Evolutionary conservation across 2,888 invertebrate genomes (phyloP), one percentile per base, ranked within the genome.

Genomic region (Schrankia costaestrigalis): DNA sequence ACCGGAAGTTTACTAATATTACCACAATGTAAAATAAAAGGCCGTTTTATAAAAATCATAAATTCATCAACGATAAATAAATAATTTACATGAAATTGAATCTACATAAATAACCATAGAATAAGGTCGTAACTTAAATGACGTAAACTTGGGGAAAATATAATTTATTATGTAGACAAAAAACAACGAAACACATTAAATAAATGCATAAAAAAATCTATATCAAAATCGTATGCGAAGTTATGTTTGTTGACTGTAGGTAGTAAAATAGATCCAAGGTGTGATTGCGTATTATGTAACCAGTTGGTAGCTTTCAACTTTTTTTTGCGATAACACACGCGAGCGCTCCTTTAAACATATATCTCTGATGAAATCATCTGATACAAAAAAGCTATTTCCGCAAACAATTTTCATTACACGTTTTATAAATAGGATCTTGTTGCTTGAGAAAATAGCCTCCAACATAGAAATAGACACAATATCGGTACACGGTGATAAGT

Each of bases 21-120:
- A 36, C 35, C 26, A 35, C 34, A 46, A 38, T 54, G 45, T 33
- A 32, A 40, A 18, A 29, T 31, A 22, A 54, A 57, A 57, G 56
- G 56, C 33, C 48, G 35, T 35, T 24, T 35, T 37, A 18, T 30
- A 31, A 29, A 26, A 45, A 43, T 50, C 27, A 43, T 44, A 38
- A 38, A 46, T 43, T 38, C 26, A 26, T 32, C 14, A 11, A 23
- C 24, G 27, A 41, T 35, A 41, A 35, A 33, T 3, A 9, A 17
- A 14, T 25, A 21, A 46, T 52, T 49, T 44, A 37, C 43, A 49
- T 46, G 26, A 43, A 40, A 35, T 34, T 35, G 3, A 18, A 40
- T 35, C 26, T 35, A 11, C 13, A 31, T 24, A 26, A 26, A 30
- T 30, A 11, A 13, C 6, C 14, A 23, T 11, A 18, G 8, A 17